Evolutionary conservation across 1,140 invertebrate species (phyloP), one percentile per base, ranked within the genome.

Genomic region (Nasonia giraulti): DNA sequence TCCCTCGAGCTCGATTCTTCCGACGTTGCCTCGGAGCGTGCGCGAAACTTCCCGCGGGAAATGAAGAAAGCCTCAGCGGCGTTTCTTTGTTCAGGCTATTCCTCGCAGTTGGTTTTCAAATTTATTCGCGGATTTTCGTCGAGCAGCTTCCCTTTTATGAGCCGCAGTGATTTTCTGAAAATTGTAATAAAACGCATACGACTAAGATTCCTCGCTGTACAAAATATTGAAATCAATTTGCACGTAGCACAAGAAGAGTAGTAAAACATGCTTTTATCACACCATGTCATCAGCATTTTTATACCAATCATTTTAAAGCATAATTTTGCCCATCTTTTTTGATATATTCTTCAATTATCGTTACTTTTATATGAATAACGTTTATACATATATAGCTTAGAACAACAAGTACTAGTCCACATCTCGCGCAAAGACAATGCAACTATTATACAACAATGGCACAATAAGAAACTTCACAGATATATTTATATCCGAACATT

Each of bases 221-320:
- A 23, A 23, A 31, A n/a, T 75, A 75, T 31, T 11, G 27, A 47
- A 83, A 76, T 47, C 20, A 78, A 73, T 40, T 37, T 78, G 82
- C 75, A 84, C 68, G 68, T 33, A 80, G 14, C 55, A 74, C 55
- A 74, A 79, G 20, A 73, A 74, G 12, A 78, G 71, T 33, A 17
- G 76, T 73, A 31, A 62, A 78, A 78, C 33, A 71, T 78, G 12
- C 73, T 83, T 83, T 76, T 68, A 23, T 76, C 44, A 76, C n/a
- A 71, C 1, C 31, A 3, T 14, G 12, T n/a, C 55, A 62, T 62
- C 17, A 20, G 12, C 14, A 55, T 55, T 55, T 20, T 17, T 55
- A 27, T 27, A 17, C 17, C 14, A 20, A 55, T 55, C 17, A 55
- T 55, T 55, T 37, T 37, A 37, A 4, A 62, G 55, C 14, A 62